These are phyloP conservation scores for Hippolais icterina DNA, from an alignment of 2,113 vertebrate species.

Conservation along the genomic window DNA sequence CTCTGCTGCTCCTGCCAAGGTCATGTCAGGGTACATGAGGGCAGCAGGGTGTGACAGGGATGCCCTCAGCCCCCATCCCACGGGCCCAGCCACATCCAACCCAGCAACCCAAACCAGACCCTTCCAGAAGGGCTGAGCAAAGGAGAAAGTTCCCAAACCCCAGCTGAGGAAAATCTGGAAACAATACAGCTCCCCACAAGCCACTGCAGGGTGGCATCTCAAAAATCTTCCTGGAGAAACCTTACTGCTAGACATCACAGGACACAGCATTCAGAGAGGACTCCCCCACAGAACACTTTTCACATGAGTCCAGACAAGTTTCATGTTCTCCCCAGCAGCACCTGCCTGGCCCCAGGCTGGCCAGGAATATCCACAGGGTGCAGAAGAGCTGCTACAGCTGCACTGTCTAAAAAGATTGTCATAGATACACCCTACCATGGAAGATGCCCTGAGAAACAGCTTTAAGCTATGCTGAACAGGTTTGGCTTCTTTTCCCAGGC, in stretches of 20 bases:
- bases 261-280: neutral
- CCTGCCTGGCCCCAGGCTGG: neutral
- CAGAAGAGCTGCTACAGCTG: neutral
- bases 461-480: neutral
- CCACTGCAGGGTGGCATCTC: accelerated
- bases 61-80: neutral
- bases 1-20: neutral
- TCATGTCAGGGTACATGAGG: accelerated
- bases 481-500: neutral
- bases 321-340: neutral
- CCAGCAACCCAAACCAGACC: accelerated
- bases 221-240: neutral
- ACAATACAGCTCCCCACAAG: accelerated
- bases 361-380: neutral
- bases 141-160: accelerated
- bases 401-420: neutral
- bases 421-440: neutral
- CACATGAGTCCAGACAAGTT: neutral
- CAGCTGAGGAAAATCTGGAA: neutral
- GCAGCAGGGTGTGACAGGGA: accelerated
- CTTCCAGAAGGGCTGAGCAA: neutral
- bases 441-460: neutral
- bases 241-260: too few relatives aligned
- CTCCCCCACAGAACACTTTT: neutral
- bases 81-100: neutral